Evolutionary conservation across 2,888 invertebrate genomes (phyloP).

Genomic region (Apeira syringaria): DNA sequence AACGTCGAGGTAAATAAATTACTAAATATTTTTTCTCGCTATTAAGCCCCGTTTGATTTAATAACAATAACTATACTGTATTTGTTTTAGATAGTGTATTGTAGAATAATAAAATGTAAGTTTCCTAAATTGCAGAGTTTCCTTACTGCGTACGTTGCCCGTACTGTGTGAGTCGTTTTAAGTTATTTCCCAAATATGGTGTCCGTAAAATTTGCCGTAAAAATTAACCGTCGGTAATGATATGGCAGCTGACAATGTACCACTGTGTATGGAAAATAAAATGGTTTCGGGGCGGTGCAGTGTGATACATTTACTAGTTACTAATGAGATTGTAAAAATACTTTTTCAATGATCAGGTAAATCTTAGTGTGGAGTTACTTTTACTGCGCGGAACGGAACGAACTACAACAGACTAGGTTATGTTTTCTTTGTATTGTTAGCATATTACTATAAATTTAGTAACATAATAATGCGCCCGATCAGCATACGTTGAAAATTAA

Average conservation of each 20-base stretch:
- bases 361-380: background rate
- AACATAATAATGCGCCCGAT: too few relatives aligned
- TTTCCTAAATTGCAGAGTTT: background rate
- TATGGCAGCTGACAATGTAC: slow-evolving; percentile 25
- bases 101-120: too few relatives aligned
- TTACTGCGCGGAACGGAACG: background rate
- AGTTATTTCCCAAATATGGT: slow-evolving; percentile 36
- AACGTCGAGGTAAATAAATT: too few relatives aligned
- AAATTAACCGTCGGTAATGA: slow-evolving; percentile 33
- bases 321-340: slow-evolving; percentile 1
- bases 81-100: too few relatives aligned
- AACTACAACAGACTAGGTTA: too few relatives aligned
- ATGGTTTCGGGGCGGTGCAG: background rate
- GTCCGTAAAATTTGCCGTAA: slow-evolving; percentile 28
- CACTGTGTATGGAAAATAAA: slow-evolving; percentile 11
- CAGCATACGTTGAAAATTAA: too few relatives aligned
- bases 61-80: too few relatives aligned
- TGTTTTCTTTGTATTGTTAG: too few relatives aligned
- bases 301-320: background rate
- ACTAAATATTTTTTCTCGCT: too few relatives aligned
- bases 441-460: too few relatives aligned
- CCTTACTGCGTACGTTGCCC: background rate
- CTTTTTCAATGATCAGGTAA: slow-evolving; percentile 8
- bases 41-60: too few relatives aligned
- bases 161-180: slow-evolving; percentile 10